These are phyloP conservation scores for Dichetophora obliterata DNA, from an alignment of 2,888 invertebrate species.

Conservation along the genomic window DNA sequence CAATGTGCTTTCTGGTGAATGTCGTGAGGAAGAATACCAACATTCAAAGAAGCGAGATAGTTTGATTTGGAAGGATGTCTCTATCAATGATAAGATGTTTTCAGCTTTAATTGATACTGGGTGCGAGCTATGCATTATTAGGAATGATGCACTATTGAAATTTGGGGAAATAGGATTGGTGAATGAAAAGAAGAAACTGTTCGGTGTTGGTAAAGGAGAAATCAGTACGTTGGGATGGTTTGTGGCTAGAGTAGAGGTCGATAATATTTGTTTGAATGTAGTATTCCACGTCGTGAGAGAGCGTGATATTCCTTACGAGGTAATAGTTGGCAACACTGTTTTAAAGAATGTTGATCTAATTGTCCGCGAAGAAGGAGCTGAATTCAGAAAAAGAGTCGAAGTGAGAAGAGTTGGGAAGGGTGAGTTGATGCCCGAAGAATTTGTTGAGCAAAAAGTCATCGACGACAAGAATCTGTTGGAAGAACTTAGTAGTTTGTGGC, in stretches of 20 bases:
- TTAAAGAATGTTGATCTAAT: neutral
- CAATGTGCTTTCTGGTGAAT: neutral
- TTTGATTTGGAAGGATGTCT: neutral
- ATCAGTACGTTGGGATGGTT: too few relatives aligned
- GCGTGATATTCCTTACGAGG: neutral
- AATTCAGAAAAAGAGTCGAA: neutral
- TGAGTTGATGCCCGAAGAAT: neutral
- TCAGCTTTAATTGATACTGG: neutral
- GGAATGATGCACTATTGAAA: neutral
- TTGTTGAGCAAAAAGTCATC: too few relatives aligned
- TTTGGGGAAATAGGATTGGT: neutral
- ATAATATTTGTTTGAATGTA: too few relatives aligned
- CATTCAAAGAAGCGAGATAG: neutral
- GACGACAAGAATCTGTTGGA: neutral
- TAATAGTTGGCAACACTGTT: neutral
- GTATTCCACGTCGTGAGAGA: neutral
- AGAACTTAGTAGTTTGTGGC: neutral
- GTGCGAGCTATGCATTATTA: neutral
- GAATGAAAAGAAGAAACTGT: too few relatives aligned
- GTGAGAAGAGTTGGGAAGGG: too few relatives aligned
- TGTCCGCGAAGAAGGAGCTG: neutral
- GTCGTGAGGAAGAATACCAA: neutral
- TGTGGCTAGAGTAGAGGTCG: too few relatives aligned
- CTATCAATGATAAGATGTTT: neutral
- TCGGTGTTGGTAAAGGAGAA: too few relatives aligned